These are phyloP conservation scores for Calosoma granatense DNA, from an alignment of 1,140 invertebrate species.

Conservation along the genomic window DNA sequence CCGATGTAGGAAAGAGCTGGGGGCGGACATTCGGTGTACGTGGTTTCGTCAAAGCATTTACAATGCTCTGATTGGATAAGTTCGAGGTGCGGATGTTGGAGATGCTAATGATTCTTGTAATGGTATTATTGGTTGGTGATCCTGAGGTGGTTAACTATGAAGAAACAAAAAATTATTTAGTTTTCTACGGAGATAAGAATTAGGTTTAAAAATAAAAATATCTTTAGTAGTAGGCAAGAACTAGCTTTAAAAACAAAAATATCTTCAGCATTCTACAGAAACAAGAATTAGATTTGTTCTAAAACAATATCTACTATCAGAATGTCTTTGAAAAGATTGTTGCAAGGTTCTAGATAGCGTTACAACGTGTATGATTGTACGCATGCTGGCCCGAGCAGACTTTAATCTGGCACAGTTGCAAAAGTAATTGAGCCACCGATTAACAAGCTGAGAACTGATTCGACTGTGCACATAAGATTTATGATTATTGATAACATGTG, in stretches of 20 bases:
- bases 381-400: neutral
- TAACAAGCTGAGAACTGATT: neutral
- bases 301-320: too few species aligned
- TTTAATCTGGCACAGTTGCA: neutral
- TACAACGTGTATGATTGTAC: neutral
- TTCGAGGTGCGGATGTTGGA: constrained; percentile 27
- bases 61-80: constrained; percentile 31
- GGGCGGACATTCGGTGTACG: constrained; percentile 24
- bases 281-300: too few species aligned
- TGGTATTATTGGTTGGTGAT: constrained; percentile 12
- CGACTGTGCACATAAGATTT: neutral
- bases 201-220: too few species aligned
- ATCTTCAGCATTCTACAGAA: too few species aligned
- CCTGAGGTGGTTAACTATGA: constrained; percentile 24
- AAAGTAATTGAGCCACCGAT: neutral
- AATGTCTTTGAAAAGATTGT: neutral
- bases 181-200: too few species aligned
- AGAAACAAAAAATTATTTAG: constrained; percentile 1
- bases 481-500: too few species aligned
- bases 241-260: too few species aligned
- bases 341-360: neutral
- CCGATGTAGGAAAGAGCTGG: constrained; percentile 22
- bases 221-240: too few species aligned
- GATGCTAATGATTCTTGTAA: constrained; percentile 31
- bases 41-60: constrained; percentile 28